Conservation (phyloP, 2,113 vertebrate species). For the Oreochromis aureus region DNA sequence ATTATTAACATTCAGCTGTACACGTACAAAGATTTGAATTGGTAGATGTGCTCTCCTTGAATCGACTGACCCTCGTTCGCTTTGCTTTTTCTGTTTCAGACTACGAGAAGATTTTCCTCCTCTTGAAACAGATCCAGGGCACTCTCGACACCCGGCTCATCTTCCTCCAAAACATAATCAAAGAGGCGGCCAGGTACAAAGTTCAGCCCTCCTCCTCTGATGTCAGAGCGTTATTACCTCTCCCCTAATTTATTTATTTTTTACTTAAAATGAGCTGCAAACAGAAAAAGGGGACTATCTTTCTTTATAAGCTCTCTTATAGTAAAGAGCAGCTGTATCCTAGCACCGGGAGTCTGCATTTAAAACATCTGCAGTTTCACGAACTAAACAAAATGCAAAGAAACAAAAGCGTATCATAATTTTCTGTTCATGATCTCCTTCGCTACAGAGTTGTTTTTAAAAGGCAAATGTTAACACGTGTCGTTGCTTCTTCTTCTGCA, state of each 20-base stretch:
- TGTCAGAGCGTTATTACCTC: background rate
- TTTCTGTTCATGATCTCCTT: background rate
- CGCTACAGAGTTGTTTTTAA: background rate
- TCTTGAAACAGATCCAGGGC: slow-evolving; percentile 93
- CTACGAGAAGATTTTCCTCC: slow-evolving; percentile 92
- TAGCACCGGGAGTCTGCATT: background rate
- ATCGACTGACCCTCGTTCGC: background rate
- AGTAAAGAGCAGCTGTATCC: background rate
- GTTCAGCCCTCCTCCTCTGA: background rate
- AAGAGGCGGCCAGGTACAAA: slow-evolving; percentile 89
- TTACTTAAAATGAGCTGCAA: background rate
- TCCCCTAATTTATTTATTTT: background rate
- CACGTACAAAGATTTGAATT: background rate
- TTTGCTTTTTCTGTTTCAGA: slow-evolving; percentile 68
- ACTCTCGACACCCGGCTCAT: slow-evolving; percentile 87
- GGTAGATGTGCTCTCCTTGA: background rate
- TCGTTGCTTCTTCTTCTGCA: background rate
- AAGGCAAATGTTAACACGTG: background rate
- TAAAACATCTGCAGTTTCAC: background rate
- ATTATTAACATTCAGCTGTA: background rate
- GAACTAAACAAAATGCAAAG: background rate
- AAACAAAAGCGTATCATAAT: no score
- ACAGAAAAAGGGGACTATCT: background rate
- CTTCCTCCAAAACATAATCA: slow-evolving; percentile 94
- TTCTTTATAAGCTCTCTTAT: background rate